A percentile compares a stretch with the other conserved stretches of the same genome.
Evolutionary conservation across 2,888 invertebrate genomes (phyloP).

Genomic region (Plagiodera versicolora): DNA sequence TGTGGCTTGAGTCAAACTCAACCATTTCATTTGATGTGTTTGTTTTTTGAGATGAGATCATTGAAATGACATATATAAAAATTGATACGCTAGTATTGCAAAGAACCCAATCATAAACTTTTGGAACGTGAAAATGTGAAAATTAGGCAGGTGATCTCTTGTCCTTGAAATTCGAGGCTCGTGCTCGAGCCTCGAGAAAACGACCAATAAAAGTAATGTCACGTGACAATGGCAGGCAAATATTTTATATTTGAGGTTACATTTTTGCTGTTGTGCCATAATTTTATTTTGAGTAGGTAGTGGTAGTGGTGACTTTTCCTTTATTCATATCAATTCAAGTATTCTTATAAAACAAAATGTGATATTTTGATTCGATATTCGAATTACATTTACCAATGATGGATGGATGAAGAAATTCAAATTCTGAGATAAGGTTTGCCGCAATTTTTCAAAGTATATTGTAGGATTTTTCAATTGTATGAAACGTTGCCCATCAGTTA

Average conservation of each 20-base stretch:
- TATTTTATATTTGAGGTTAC: slow-evolving; percentile 3
- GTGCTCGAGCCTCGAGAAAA: no score
- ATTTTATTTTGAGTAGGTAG: neutral
- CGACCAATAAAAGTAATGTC: no score
- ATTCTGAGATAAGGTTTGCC: neutral
- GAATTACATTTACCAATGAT: neutral
- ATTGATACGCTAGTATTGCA: no score
- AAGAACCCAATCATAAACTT: no score
- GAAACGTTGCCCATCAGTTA: neutral
- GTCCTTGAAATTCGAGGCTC: no score
- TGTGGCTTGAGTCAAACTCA: no score
- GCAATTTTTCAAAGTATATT: neutral
- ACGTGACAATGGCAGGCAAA: neutral
- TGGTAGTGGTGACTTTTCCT: neutral
- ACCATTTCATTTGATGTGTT: no score
- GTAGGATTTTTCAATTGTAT: neutral
- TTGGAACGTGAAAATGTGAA: no score
- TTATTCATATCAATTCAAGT: neutral
- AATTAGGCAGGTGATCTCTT: no score
- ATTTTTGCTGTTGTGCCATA: neutral
- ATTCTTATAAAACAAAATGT: neutral
- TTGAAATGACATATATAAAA: no score
- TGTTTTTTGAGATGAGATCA: no score
- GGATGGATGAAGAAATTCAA: neutral
- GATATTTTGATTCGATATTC: neutral